Evolutionary conservation across 2,888 invertebrate species (phyloP).

Genomic region (Geotrupes spiniger): DNA sequence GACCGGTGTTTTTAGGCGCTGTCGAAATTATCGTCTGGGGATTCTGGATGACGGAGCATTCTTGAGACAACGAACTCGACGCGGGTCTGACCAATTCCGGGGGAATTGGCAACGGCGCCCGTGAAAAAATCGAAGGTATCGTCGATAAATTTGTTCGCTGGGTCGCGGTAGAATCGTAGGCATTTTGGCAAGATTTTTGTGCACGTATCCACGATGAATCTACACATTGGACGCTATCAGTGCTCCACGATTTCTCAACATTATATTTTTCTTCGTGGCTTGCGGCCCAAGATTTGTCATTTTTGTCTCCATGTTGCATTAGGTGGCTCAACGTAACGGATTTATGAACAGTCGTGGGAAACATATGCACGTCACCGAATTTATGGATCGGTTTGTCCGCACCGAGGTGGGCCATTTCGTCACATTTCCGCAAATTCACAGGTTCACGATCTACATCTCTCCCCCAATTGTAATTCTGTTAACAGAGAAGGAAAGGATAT

Average conservation of each 20-base stretch:
- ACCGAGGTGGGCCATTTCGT: slow-evolving; percentile 3
- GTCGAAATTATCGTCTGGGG: slow-evolving; percentile 22
- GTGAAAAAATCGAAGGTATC: slow-evolving; percentile 20
- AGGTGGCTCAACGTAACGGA: slow-evolving; percentile 4
- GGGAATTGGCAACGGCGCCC: slow-evolving; percentile 36
- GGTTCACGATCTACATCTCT: slow-evolving; percentile 51
- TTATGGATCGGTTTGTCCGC: background rate
- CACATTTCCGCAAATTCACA: slow-evolving; percentile 26
- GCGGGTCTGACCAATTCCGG: slow-evolving; percentile 38
- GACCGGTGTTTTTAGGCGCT: slow-evolving; percentile 25
- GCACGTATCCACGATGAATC: background rate
- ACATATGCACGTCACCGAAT: slow-evolving; percentile 2
- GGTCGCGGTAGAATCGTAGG: slow-evolving; percentile 5
- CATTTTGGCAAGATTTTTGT: background rate
- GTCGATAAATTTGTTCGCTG: slow-evolving; percentile 11
- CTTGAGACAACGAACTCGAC: slow-evolving; percentile 38
- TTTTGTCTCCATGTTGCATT: slow-evolving; percentile 13
- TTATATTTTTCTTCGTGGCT: slow-evolving; percentile 1
- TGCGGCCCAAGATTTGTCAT: slow-evolving; percentile 13
- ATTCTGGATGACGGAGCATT: slow-evolving; percentile 47
- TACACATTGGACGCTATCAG: background rate
- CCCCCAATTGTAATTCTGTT: slow-evolving; percentile 60
- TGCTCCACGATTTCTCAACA: background rate
- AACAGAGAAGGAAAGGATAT: slow-evolving; percentile 66
- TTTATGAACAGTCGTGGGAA: background rate